Base-by-base conservation (phyloP, 2,888 invertebrate genomes). In the Carcina quercana region DNA sequence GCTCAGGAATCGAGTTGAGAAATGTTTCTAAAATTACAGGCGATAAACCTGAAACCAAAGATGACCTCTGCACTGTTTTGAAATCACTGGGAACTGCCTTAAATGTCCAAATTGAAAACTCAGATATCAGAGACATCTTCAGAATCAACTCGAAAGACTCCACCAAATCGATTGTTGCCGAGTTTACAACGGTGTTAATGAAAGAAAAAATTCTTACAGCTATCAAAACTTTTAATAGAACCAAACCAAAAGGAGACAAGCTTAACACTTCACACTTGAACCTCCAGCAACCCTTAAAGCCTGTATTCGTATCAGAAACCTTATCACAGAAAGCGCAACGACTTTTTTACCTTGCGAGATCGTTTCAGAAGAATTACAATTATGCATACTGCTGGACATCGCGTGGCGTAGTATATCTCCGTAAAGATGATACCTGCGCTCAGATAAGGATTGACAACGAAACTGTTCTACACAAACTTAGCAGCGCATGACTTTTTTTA, bases 371-470 rank as follows among this genome's bases (percentile, higher is more conserved):
- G 8, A 25, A 20, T 3, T 7, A 35, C 5, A 27, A 25, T 1
- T 40, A 35, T 10, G 12, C 20, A 3, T 40, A 32, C 19, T 40
- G 40, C 20, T 43, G 43, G 43, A 40, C 43, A 2, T 22, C 36
- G 2, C 34, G 34, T n/a, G n/a, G n/a, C n/a, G n/a, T n/a, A n/a
- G n/a, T n/a, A n/a, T n/a, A 40, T 8, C 17, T 35, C 3, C 35
- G 35, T 3, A 30, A 24, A 11, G 13, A 30, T 5, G 35, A 35
- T 5, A 17, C 10, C 5, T 14, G 8, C 10, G 27, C 35, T 10
- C 26, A 13, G 14, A 11, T 27, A 2, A 30, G 28, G 4, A 22
- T 35, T n/a, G 15, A 21, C 6, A 15, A 14, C 15, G 32, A 32
- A 22, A 5, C n/a, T 4, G n/a, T 10, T 7, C 22, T 22, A 10